phyloP scores from a whole-genome alignment of 2,113 vertebrate genomes.

The Erythrocebus patas region DNA sequence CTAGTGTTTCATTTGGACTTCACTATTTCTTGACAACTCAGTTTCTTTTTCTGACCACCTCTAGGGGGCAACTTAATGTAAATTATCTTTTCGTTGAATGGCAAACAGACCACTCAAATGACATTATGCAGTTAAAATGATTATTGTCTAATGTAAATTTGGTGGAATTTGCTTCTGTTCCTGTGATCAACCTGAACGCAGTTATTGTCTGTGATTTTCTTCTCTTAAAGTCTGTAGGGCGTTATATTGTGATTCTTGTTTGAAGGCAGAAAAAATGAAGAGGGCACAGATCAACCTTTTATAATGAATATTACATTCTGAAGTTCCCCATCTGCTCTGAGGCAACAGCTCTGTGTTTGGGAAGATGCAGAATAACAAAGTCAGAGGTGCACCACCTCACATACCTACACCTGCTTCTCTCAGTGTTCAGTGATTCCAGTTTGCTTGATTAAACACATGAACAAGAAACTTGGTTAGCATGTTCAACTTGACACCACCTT shows the following conservation, averaged over 20 bases:
- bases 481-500: background rate
- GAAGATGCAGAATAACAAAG: background rate
- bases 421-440: background rate
- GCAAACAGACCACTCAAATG: background rate
- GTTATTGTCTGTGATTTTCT: background rate
- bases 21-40: conserved; percentile 6
- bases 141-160: conserved; percentile 4
- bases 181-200: conserved; percentile 43
- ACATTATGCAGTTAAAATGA: background rate
- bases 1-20: conserved; percentile 3
- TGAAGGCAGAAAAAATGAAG: background rate
- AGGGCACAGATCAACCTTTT: background rate
- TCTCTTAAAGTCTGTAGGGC: background rate
- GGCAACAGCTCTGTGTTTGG: background rate
- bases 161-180: conserved; percentile 66
- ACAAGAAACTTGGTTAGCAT: background rate
- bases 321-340: background rate
- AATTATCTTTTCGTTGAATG: background rate
- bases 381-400: background rate
- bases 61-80: conserved; percentile 81
- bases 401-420: background rate
- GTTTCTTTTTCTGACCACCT: conserved; percentile 41
- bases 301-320: background rate
- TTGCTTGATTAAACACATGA: background rate
- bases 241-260: background rate